Base-by-base conservation (phyloP, 1,140 invertebrate genomes). In the Papilio dardanus region DNA sequence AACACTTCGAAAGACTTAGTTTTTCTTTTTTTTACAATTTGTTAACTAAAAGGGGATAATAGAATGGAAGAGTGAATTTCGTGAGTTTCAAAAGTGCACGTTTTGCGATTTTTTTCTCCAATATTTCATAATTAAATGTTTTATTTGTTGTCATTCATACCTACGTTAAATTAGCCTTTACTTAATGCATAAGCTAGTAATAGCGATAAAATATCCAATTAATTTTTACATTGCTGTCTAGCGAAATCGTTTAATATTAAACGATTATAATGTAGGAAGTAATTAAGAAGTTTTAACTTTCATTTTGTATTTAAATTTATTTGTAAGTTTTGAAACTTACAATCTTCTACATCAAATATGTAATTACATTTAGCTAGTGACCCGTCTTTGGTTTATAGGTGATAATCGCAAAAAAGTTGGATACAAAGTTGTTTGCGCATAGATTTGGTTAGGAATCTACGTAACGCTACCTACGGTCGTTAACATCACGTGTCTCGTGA, bases 401-500 rank as follows among this genome's bases (percentile, higher is more conserved):
- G 1, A 21, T 16, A 62, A 12, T 62, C 12, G 31, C 67, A 58
- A 54, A 24, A 42, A 37, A 33, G 37, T 19, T 10, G 35, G 28
- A 69, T 66, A 74, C 68, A 71, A 76, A 81, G 83, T 80, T 82
- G 85, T 79, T 77, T 76, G 76, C 75, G 82, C 50, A 71, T 69
- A 81, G 71, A 82, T 81, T 84, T 84, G 78, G 79, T 82, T 82
- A 81, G 76, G 71, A 81, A 83, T 80, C 79, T 79, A 84, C 81
- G 81, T 90, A 88, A 88, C 82, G 85, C 82, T 82, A 85, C 83
- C 83, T 82, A 86, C 83, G 78, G 80, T 77, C 77, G 82, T 77
- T 78, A 84, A 87, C 78, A 86, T 92, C 90, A 92, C 90, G 90
- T 91, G 90, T 90, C 83, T 82, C 74, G 42, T 35, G 81, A 69